Evolutionary conservation across 2,797 vertebrate species (phyloP).

Genomic region (Chelonia mydas): DNA sequence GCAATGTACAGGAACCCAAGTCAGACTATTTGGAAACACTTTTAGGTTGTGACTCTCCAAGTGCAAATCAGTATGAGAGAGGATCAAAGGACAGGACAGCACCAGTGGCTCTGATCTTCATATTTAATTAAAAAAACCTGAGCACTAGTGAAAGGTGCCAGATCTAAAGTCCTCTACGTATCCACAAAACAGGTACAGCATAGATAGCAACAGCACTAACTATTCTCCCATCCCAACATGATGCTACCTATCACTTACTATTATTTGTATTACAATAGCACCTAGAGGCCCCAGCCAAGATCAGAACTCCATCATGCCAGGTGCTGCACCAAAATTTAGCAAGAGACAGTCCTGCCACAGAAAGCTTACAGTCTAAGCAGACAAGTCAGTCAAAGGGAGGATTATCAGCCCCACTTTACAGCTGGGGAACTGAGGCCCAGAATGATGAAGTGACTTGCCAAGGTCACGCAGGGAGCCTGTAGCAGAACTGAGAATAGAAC

Average conservation of each 20-base stretch:
- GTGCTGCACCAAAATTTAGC: not conserved
- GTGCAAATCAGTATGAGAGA: not conserved
- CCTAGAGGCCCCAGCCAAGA: not conserved
- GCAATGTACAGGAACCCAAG: not conserved
- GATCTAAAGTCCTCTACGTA: not conserved
- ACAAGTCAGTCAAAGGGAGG: not conserved
- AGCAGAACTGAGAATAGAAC: too few relatives aligned
- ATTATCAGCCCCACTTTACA: not conserved
- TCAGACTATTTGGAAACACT: accelerated
- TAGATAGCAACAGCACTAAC: not conserved
- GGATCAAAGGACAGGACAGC: accelerated
- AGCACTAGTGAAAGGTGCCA: not conserved
- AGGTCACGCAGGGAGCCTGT: not conserved
- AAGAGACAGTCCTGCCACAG: not conserved
- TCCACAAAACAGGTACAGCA: accelerated
- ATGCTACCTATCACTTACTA: not conserved
- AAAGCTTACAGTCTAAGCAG: not conserved
- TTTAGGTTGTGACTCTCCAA: accelerated
- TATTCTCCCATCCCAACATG: not conserved
- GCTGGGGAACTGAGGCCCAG: not conserved
- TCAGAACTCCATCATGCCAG: not conserved
- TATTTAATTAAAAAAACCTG: not conserved
- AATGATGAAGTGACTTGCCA: not conserved
- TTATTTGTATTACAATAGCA: accelerated
- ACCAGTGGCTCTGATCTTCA: not conserved